A percentile compares a stretch with the other conserved stretches of the same genome.
Conservation (phyloP, 2,888 invertebrate genomes). For the Lasioglossum malachurum region DNA sequence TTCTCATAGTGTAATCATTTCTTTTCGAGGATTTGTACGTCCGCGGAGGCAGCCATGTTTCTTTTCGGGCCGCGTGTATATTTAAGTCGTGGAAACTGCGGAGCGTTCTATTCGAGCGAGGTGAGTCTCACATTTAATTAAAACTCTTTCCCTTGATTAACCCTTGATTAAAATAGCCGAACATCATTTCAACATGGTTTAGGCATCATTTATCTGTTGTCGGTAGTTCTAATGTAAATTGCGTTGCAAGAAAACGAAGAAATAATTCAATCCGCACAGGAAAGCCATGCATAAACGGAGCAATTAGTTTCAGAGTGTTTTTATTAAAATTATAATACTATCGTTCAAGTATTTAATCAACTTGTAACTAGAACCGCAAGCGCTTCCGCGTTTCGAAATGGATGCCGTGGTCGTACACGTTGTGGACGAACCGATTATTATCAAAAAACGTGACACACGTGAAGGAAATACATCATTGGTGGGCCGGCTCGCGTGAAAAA, state of each 20-base stretch:
- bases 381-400: constrained; percentile 24
- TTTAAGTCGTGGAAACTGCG: not conserved
- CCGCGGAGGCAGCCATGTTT: not conserved
- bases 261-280: not conserved
- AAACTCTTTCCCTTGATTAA: not conserved
- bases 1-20: not conserved
- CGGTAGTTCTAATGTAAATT: not conserved
- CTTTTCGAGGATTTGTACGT: not conserved
- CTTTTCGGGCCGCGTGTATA: not conserved
- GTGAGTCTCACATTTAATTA: not conserved
- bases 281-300: not conserved
- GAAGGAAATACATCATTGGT: not conserved
- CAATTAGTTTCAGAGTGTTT: constrained; percentile 4
- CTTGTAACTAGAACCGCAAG: not conserved
- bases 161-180: not conserved
- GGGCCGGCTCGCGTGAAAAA: constrained; percentile 29
- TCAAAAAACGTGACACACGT: constrained; percentile 10
- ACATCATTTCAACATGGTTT: no score
- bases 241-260: not conserved
- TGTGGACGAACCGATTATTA: constrained; percentile 25
- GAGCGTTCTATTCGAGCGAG: not conserved
- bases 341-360: not conserved
- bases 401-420: constrained; percentile 16
- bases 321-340: constrained; percentile 51
- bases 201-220: no score